Conservation (phyloP, 2,113 vertebrate species). For the Xyrauchen texanus region DNA sequence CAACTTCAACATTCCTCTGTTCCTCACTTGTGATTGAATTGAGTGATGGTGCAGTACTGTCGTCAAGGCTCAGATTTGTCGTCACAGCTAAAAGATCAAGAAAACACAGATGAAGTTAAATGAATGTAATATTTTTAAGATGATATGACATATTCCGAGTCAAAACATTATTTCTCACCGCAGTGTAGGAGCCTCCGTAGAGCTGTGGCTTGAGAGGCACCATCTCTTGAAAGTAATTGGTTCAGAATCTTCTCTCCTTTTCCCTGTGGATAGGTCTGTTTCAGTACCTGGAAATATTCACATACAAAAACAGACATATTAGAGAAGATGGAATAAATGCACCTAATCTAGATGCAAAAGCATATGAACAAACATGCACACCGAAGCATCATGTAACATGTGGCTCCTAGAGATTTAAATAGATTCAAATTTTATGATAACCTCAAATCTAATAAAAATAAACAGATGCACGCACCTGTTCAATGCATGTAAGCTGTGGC, state of each 20-base stretch:
- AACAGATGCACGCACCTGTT: slow-evolving; percentile 57
- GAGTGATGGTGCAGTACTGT: neutral
- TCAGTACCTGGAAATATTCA: slow-evolving; percentile 61
- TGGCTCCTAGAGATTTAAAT: no score
- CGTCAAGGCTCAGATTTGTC: slow-evolving; percentile 26
- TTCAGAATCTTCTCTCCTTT: slow-evolving; percentile 65
- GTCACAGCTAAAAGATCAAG: slow-evolving; percentile 53
- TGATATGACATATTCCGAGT: neutral
- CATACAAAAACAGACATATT: neutral
- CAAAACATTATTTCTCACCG: slow-evolving; percentile 55
- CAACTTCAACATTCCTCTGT: neutral
- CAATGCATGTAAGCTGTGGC: slow-evolving; percentile 63
- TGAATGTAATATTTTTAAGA: neutral
- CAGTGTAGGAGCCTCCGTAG: slow-evolving; percentile 66
- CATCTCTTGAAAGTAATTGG: slow-evolving; percentile 56
- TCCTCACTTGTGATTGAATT: slow-evolving; percentile 7
- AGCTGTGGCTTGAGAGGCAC: slow-evolving; percentile 35
- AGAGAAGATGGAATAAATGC: neutral
- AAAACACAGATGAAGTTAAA: neutral
- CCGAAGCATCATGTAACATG: no score
- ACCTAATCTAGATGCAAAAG: neutral
- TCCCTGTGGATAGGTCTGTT: slow-evolving; percentile 50
- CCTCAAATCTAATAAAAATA: no score
- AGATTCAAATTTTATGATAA: no score
- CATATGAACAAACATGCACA: no score